These are phyloP conservation scores for Drosophila triauraria DNA, from an alignment of 1,140 invertebrate species.

Conservation along the genomic window DNA sequence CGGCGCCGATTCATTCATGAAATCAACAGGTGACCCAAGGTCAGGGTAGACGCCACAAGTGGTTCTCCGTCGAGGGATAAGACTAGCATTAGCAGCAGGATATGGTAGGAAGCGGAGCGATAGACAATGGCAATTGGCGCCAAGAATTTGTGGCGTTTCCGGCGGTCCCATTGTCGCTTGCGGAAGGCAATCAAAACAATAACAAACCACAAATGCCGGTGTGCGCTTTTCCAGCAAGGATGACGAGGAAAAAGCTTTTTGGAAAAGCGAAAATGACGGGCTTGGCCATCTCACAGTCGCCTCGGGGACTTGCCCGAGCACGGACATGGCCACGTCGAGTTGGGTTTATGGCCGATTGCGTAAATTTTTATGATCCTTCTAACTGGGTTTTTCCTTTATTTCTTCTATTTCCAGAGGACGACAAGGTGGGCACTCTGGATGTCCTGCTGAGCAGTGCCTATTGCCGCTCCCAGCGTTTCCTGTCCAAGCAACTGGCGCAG, in stretches of 20 bases:
- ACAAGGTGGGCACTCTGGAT: conserved; percentile 91
- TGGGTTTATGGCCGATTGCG: conserved; percentile 3
- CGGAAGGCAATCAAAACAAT: conserved; percentile 36
- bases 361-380: not conserved
- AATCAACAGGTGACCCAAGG: conserved; percentile 73
- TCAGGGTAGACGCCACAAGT: conserved; percentile 67
- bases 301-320: conserved; percentile 27
- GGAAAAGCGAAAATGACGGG: conserved; percentile 13
- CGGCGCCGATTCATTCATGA: conserved; percentile 72
- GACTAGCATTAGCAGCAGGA: conserved; percentile 2
- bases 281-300: conserved; percentile 26
- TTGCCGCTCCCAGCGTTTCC: conserved; percentile 95
- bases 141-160: not conserved
- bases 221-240: conserved; percentile 16
- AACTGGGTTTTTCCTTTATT: conserved; percentile 22
- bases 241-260: conserved; percentile 36
- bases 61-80: conserved; percentile 30
- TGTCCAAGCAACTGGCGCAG: conserved; percentile 96
- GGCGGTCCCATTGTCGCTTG: conserved; percentile 10
- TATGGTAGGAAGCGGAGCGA: not conserved
- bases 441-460: conserved; percentile 94
- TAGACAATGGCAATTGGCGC: conserved; percentile 7
- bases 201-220: conserved; percentile 32
- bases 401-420: conserved; percentile 86
- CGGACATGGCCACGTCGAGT: conserved; percentile 36